phyloP scores from a whole-genome alignment of 2,797 vertebrate genomes.

The Oophaga sylvatica region DNA sequence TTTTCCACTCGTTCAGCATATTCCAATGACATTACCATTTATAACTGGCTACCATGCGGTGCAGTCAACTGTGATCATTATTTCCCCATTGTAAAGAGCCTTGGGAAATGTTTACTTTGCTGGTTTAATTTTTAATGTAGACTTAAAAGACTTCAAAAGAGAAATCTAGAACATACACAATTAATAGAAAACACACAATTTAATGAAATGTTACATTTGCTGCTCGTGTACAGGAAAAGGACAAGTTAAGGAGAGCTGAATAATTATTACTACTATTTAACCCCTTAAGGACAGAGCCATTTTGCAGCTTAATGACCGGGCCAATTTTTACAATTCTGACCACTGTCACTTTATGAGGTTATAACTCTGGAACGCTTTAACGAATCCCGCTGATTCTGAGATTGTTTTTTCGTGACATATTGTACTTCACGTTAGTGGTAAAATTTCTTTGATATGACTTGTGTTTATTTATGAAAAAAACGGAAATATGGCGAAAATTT shows the following conservation, averaged over 20 bases:
- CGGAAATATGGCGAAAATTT: too few species aligned
- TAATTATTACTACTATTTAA: not conserved
- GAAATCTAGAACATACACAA: slow-evolving; percentile 36
- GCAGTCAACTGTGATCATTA: slow-evolving; percentile 55
- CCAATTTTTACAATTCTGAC: too few species aligned
- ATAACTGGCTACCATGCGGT: slow-evolving; percentile 34
- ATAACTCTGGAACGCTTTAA: too few species aligned
- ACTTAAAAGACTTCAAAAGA: slow-evolving; percentile 29
- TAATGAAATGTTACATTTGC: slow-evolving; percentile 26
- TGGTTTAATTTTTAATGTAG: slow-evolving; percentile 54
- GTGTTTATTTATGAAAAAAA: too few species aligned
- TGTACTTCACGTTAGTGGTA: too few species aligned
- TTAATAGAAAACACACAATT: slow-evolving; percentile 44
- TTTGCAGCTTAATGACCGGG: too few species aligned
- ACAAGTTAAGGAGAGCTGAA: not conserved
- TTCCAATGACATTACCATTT: slow-evolving; percentile 41
- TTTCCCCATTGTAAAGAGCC: slow-evolving; percentile 52
- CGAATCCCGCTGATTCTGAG: too few species aligned
- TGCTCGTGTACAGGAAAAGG: not conserved
- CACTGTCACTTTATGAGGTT: too few species aligned
- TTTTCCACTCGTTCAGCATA: slow-evolving; percentile 40
- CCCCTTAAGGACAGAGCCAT: too few species aligned
- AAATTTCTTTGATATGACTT: too few species aligned
- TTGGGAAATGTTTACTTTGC: slow-evolving; percentile 50
- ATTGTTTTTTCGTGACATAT: too few species aligned